Base-by-base conservation (phyloP, 2,113 vertebrate species). In the Seriola quinqueradiata region DNA sequence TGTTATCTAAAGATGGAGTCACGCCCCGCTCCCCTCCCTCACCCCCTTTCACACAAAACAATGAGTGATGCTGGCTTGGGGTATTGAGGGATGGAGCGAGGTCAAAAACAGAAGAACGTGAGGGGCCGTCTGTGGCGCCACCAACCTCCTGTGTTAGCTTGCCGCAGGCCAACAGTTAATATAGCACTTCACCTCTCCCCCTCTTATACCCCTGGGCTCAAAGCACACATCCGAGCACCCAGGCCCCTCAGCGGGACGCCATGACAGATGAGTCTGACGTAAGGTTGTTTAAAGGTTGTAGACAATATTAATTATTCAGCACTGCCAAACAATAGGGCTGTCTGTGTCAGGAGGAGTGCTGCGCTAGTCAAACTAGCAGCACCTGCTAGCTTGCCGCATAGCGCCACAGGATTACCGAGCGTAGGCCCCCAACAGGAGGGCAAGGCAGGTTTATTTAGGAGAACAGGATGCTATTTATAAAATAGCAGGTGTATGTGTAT, bases 251-350 rank as follows among this genome's bases (percentile, higher is more conserved):
- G 81, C 60, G 81, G 89, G 88, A 72, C 59, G 83, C 87, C 87
- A 83, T 95, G 93, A 95, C 91, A 88, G 91, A 94, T 94, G 94
- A 94, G 90, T 88, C 87, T 88, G 89, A 92, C 66, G 76, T 90
- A 87, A 88, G 95, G 91, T 94, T 95, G 94, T 94, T 93, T 93
- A 95, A 95, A 95, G 93, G 93, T 94, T 94, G 94, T 89, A 87
- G 92, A 87, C 83, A 67, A 84, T 90, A 93, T 95, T 94, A 93
- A 94, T 93, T 93, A 94, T 94, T 94, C 92, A 92, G 75, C 54
- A 61, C 61, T 54, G 75, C 69, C 81, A 86, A 93, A 94, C 88
- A 94, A 94, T 90, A 79, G 91, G 79, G 69, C 75, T 79, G 87
- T 84, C 81, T 75, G 66, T 54, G 77, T 78, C 40, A 70, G 71